A percentile compares a stretch with the other conserved stretches of the same genome.
Conservation (phyloP, 1,140 invertebrate species). For the Conus betulinus region DNA sequence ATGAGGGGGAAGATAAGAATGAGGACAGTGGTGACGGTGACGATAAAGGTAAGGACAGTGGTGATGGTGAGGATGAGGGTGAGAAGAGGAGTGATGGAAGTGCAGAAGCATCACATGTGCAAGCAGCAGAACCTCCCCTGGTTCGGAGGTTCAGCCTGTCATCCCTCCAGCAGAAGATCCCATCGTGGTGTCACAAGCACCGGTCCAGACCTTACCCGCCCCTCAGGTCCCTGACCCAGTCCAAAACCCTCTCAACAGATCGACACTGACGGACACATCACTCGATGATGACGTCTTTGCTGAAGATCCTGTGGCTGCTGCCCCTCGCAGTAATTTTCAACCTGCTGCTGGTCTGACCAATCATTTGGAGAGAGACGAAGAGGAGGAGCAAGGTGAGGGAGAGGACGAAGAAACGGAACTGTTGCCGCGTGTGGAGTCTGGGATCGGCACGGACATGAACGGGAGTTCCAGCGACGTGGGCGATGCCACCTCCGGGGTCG, state of each 20-base stretch:
- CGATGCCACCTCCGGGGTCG: neutral
- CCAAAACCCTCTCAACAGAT: neutral
- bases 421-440: neutral
- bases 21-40: conserved; percentile 20
- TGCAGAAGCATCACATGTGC: neutral
- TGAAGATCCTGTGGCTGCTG: neutral
- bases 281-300: conserved; percentile 9
- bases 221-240: neutral
- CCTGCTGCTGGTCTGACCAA: neutral
- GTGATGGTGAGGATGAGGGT: too few species aligned
- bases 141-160: too few species aligned
- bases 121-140: neutral
- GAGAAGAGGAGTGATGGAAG: too few species aligned
- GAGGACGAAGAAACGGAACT: neutral
- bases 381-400: neutral
- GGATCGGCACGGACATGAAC: neutral
- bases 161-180: neutral
- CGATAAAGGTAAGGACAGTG: neutral
- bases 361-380: neutral
- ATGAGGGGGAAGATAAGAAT: conserved; percentile 29
- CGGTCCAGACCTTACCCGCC: neutral
- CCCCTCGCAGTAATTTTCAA: neutral
- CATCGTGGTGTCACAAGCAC: neutral
- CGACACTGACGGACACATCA: conserved; percentile 5
- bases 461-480: neutral